phyloP scores from a whole-genome alignment of 2,888 invertebrate species.

The Pachliopta kotzebuea region DNA sequence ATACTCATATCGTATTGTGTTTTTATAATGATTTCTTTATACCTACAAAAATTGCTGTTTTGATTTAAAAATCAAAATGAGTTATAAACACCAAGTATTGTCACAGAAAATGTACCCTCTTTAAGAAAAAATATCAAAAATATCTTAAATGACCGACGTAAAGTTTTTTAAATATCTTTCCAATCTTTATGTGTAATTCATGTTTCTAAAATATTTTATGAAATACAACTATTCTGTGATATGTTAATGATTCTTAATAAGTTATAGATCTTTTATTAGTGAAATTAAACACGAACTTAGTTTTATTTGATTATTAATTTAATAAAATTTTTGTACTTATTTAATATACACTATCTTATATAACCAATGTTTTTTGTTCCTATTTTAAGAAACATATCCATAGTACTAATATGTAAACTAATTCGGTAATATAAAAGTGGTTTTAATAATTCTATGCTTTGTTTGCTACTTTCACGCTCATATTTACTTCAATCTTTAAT shows the following conservation, averaged over 20 bases:
- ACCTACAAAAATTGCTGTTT: too few species aligned
- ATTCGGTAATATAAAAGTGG: neutral
- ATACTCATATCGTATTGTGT: too few species aligned
- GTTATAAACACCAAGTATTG: neutral
- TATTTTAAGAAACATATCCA: neutral
- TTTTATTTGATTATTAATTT: constrained; percentile 5
- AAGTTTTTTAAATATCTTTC: neutral
- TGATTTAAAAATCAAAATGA: neutral
- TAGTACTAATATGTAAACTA: neutral
- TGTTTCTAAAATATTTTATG: constrained; percentile 8
- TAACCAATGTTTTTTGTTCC: neutral
- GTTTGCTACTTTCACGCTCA: neutral
- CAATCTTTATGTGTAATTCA: neutral
- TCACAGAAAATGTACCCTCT: neutral
- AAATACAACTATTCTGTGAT: constrained; percentile 37
- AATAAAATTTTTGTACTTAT: neutral
- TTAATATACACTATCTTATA: neutral
- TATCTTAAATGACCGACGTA: neutral
- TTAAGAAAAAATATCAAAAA: neutral
- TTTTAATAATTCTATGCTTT: neutral
- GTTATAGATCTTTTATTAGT: neutral
- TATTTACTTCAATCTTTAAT: neutral
- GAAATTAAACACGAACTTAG: constrained; percentile 8
- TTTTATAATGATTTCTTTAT: too few species aligned
- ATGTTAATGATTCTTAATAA: constrained; percentile 32